phyloP scores from a whole-genome alignment of 2,888 invertebrate species.

The Lissonota sp. region DNA sequence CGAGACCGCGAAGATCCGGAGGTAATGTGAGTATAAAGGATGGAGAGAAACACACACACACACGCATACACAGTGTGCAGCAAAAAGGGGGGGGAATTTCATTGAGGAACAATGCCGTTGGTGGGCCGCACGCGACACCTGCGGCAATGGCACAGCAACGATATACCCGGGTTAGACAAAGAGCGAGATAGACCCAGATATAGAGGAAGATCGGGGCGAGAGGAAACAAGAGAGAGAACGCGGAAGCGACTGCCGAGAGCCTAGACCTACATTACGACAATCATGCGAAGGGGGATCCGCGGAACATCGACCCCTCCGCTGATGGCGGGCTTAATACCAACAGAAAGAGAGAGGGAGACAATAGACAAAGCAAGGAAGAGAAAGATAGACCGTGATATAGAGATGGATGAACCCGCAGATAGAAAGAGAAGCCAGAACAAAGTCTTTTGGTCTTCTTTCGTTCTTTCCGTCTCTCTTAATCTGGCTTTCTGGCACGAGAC shows the following conservation, averaged over 20 bases:
- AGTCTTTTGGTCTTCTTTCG: constrained; percentile 31
- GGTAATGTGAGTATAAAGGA: constrained; percentile 7
- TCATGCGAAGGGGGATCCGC: constrained; percentile 70
- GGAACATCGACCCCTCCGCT: constrained; percentile 46
- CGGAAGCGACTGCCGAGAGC: constrained; percentile 63
- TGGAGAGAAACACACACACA: constrained; percentile 7
- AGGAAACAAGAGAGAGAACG: constrained; percentile 13
- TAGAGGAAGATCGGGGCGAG: constrained; percentile 16
- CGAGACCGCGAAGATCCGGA: constrained; percentile 32
- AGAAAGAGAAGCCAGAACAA: constrained; percentile 40
- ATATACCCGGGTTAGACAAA: background rate
- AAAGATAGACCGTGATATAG: constrained; percentile 34
- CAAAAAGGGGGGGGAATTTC: constrained; percentile 67
- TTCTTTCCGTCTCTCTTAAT: constrained; percentile 26
- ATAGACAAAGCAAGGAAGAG: constrained; percentile 18
- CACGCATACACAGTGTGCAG: background rate
- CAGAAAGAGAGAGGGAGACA: constrained; percentile 30
- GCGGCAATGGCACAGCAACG: constrained; percentile 64
- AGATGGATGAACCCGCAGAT: constrained; percentile 29
- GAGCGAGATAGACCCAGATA: constrained; percentile 9
- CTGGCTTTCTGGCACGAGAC: constrained; percentile 72
- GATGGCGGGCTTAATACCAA: constrained; percentile 38
- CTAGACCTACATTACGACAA: constrained; percentile 80
- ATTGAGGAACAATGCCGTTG: constrained; percentile 77
- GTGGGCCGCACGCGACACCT: constrained; percentile 74